Conservation (phyloP, 1,140 invertebrate genomes). For the Drosophila repletoides region DNA sequence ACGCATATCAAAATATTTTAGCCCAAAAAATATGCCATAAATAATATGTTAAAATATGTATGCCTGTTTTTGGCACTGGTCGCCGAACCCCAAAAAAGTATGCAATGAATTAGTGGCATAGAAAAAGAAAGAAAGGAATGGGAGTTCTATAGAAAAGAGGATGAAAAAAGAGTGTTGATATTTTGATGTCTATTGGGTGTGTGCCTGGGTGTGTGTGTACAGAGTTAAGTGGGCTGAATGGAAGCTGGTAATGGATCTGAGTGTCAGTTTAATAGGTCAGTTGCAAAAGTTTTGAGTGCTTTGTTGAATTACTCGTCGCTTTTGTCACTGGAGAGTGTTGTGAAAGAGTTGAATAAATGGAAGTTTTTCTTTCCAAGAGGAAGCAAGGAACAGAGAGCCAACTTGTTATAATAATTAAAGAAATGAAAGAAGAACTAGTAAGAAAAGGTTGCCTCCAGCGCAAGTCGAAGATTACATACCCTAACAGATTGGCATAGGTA, state of each 20-base stretch:
- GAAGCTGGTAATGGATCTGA: neutral
- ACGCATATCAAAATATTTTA: too few species aligned
- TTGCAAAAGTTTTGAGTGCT: constrained; percentile 1
- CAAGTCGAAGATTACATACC: too few species aligned
- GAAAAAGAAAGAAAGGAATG: constrained; percentile 20
- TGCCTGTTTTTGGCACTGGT: constrained; percentile 40
- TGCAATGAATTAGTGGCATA: constrained; percentile 56
- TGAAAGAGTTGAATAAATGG: too few species aligned
- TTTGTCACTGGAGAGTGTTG: too few species aligned
- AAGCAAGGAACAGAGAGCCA: too few species aligned
- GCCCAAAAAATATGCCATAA: constrained; percentile 54
- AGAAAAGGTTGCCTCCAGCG: too few species aligned
- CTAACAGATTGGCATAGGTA: too few species aligned
- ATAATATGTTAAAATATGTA: constrained; percentile 66
- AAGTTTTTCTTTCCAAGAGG: too few species aligned
- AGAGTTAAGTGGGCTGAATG: neutral
- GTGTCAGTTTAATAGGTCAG: neutral
- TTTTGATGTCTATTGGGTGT: constrained; percentile 1
- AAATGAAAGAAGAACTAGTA: too few species aligned
- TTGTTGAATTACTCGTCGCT: too few species aligned
- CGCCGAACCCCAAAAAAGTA: constrained; percentile 31
- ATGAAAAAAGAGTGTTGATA: neutral
- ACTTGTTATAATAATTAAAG: too few species aligned
- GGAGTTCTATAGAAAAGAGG: neutral
- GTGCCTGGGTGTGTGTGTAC: too few species aligned